These are phyloP conservation scores for Phaethornis superciliosus DNA, from an alignment of 2,113 vertebrate genomes.

Conservation along the genomic window DNA sequence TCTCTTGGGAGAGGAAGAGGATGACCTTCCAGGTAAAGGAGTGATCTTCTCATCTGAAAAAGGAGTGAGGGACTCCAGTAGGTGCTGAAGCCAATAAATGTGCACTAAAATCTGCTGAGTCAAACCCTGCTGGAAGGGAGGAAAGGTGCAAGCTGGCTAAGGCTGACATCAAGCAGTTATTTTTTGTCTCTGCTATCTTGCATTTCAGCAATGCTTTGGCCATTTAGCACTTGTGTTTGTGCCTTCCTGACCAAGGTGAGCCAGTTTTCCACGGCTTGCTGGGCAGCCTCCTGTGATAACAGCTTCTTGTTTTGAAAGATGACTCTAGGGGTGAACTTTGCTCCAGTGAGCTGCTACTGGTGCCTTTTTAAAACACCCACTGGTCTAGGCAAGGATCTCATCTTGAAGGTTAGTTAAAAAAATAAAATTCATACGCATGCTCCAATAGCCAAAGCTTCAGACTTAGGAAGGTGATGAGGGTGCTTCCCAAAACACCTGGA, in stretches of 20 bases:
- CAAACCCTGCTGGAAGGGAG: background rate
- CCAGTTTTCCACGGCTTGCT: background rate
- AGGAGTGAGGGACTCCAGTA: background rate
- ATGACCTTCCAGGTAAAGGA: background rate
- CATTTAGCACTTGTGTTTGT: background rate
- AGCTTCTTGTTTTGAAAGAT: constrained; percentile 33
- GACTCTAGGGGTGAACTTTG: background rate
- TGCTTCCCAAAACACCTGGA: background rate
- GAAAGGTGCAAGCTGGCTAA: background rate
- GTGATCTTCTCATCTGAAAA: background rate
- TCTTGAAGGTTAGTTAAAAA: background rate
- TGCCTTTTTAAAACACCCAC: background rate
- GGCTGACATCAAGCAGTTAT: background rate
- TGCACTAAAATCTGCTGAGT: background rate
- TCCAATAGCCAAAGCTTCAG: background rate
- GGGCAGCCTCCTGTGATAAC: background rate
- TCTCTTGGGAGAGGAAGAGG: background rate
- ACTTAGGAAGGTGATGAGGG: background rate
- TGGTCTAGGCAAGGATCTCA: background rate
- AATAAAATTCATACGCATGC: background rate
- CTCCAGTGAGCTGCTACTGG: background rate
- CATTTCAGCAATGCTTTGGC: background rate
- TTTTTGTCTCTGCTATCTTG: background rate
- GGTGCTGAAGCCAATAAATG: background rate
- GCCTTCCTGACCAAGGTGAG: background rate